phyloP scores from a whole-genome alignment of 2,113 vertebrate genomes.

The Boleophthalmus pectinirostris region DNA sequence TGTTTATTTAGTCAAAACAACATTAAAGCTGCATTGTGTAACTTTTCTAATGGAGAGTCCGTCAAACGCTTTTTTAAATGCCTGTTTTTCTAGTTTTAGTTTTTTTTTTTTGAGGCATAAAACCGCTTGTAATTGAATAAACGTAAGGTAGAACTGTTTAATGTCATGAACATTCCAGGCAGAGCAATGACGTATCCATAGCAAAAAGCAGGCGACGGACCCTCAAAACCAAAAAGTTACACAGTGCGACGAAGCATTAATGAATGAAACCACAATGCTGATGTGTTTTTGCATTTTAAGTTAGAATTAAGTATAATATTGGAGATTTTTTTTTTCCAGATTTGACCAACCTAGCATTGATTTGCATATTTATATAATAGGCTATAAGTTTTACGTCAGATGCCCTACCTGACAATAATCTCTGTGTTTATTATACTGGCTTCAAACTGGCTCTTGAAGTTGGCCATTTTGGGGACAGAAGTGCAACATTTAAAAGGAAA shows the following conservation, averaged over 20 bases:
- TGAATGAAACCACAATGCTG: not conserved
- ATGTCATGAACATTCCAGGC: too few species aligned
- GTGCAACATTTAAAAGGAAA: not conserved
- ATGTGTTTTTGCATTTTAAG: not conserved
- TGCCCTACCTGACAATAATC: not conserved
- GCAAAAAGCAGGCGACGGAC: too few species aligned
- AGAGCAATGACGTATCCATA: too few species aligned
- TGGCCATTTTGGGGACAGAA: not conserved
- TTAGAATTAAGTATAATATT: too few species aligned
- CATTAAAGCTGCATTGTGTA: not conserved
- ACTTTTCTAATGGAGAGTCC: too few species aligned
- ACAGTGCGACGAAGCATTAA: not conserved
- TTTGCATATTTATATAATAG: not conserved
- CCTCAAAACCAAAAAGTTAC: too few species aligned
- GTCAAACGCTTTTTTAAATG: too few species aligned
- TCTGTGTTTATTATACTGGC: not conserved
- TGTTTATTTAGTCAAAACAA: not conserved
- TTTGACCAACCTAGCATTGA: not conserved
- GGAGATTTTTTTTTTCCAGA: not conserved
- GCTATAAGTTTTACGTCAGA: not conserved
- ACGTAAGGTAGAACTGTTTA: too few species aligned
- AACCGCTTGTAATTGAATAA: too few species aligned
- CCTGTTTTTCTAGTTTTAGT: too few species aligned
- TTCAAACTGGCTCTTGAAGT: not conserved
- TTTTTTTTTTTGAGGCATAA: too few species aligned